These are phyloP conservation scores for Patella ulyssiponensis DNA, from an alignment of 2,888 invertebrate genomes.

Conservation along the genomic window DNA sequence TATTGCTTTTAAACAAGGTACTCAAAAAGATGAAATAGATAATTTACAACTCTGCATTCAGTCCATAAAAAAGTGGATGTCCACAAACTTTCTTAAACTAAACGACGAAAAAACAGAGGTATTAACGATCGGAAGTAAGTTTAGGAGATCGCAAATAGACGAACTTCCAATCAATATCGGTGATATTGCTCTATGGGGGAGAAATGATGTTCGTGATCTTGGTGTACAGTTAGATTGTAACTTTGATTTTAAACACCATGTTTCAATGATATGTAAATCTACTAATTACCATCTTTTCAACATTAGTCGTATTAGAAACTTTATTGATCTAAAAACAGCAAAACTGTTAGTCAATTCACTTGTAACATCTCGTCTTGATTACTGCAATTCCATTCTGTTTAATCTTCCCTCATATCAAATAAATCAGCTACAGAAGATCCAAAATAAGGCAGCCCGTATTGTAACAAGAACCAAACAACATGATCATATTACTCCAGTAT, in stretches of 20 bases:
- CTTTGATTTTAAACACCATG: slow-evolving; percentile 5
- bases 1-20: too few species aligned
- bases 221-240: too few species aligned
- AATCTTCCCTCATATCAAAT: background rate
- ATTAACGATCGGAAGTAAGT: background rate
- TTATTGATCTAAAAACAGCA: background rate
- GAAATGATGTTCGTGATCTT: too few species aligned
- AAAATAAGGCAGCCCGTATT: slow-evolving; percentile 19
- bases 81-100: background rate
- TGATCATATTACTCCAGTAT: slow-evolving; percentile 12
- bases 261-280: too few species aligned
- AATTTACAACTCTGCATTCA: too few species aligned
- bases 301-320: slow-evolving; percentile 12
- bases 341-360: slow-evolving; percentile 5
- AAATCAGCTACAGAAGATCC: slow-evolving; percentile 15
- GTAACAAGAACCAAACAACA: slow-evolving; percentile 12
- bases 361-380: slow-evolving; percentile 6
- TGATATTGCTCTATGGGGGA: background rate
- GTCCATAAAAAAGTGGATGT: too few species aligned
- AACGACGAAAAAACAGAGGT: too few species aligned
- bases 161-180: background rate
- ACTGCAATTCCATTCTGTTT: slow-evolving; percentile 6
- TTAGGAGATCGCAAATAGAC: background rate
- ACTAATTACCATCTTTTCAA: slow-evolving; percentile 17
- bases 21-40: too few species aligned